Base-by-base conservation (phyloP, 2,113 vertebrate species). In the Xiphorhynchus elegans region DNA sequence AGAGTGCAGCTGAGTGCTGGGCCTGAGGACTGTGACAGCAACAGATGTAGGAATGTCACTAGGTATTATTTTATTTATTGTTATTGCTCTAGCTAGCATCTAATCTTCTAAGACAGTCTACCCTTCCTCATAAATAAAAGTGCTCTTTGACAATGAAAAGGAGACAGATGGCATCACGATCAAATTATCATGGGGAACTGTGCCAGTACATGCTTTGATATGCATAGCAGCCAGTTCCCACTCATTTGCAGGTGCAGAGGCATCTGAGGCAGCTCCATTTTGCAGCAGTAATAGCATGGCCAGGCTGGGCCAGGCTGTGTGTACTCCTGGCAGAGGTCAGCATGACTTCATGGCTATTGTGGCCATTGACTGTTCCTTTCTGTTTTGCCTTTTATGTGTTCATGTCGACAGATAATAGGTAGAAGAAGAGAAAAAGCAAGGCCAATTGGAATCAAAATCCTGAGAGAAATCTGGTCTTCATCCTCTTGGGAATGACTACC, bases 271-370 rank as follows among this genome's bases (percentile, higher is more conserved):
- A 72, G 39, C 35, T 72, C 18, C 0, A 5, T 37, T 73, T 53
- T 39, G 29, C 12, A 53, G 21, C 59, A 67, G 40, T 15, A 53
- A 15, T 33, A 35, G 21, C 4, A 4, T 5, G 31, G 17, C 53
- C 66, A 67, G 58, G 50, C 20, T 77, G 56, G 46, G 50, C 33
- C 25, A 18, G 28, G 13, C 59, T 59, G 37, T 59, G 10, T 19
- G 25, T 8, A 7, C 21, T 52, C 63, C 70, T 59, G 78, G 29
- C 29, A 77, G 50, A 82, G 7, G 15, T 53, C 26, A 33, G 60
- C 39, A 55, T 0, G 2, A 47, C 58, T 53, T 33, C 33, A 13
- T 3, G 7, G 18, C 19, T 10, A 2, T 10, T 7, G 17, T 28
- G 58, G 14, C 15, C 46, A 42, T 33, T 77, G 44, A 35, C 14